Conservation (phyloP, 2,888 invertebrate species). For the Folsomia manolachei region DNA sequence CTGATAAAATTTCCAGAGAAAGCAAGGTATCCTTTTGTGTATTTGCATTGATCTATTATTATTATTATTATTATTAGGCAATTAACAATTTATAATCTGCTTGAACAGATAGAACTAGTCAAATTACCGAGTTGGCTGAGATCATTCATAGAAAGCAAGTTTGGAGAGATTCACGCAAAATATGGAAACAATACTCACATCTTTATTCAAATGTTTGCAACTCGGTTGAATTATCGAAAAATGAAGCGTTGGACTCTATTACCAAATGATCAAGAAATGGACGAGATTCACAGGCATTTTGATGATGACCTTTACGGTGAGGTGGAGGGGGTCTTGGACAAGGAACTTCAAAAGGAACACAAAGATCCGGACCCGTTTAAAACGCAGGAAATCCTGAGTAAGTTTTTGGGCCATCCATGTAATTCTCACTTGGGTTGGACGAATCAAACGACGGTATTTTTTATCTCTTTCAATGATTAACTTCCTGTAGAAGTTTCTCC, state of each 20-base stretch:
- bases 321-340: conserved; percentile 5
- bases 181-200: conserved; percentile 25
- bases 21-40: conserved; percentile 10
- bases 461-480: no score
- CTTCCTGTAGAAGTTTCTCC: not conserved
- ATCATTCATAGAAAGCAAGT: conserved; percentile 26
- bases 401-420: not conserved
- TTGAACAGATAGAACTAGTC: conserved; percentile 24
- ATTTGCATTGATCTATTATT: no score
- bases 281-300: not conserved
- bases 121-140: conserved; percentile 41
- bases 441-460: no score
- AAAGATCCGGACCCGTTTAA: conserved; percentile 26
- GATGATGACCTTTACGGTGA: not conserved
- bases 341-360: not conserved
- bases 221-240: conserved; percentile 27
- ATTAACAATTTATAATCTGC: no score
- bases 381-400: not conserved
- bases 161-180: conserved; percentile 21
- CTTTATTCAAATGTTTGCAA: conserved; percentile 30
- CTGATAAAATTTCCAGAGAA: not conserved
- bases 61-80: not conserved
- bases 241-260: conserved; percentile 8
- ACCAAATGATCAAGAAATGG: not conserved
- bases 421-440: no score